phyloP scores from a whole-genome alignment of 1,140 invertebrate genomes.

The Drosophila nasuta region DNA sequence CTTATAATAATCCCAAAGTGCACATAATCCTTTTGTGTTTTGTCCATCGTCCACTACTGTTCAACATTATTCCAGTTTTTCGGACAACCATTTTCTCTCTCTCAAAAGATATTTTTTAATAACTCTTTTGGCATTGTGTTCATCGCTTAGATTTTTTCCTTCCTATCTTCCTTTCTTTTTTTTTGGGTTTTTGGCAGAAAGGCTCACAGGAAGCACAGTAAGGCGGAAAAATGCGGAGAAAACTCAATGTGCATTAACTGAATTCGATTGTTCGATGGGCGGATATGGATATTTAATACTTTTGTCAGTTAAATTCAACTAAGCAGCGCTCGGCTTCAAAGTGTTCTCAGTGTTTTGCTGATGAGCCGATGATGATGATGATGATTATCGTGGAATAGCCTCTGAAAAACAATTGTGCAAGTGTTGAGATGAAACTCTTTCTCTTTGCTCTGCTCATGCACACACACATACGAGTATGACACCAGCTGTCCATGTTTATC shows the following conservation, averaged over 20 bases:
- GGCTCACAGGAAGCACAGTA: conserved; percentile 35
- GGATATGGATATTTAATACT: conserved; percentile 81
- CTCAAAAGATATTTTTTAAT: conserved; percentile 58
- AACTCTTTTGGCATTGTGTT: conserved; percentile 62
- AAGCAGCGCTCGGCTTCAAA: conserved; percentile 12
- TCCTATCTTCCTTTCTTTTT: too few relatives aligned
- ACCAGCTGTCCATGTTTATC: conserved; percentile 66
- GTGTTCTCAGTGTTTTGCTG: neutral
- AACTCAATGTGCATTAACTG: conserved; percentile 47
- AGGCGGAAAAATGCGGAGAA: conserved; percentile 32
- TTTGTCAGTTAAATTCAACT: conserved; percentile 68
- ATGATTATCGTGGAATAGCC: conserved; percentile 48
- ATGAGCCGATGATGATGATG: neutral
- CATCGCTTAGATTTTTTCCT: neutral
- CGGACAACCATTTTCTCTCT: conserved; percentile 40
- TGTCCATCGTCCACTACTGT: conserved; percentile 37
- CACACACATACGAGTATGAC: conserved; percentile 30
- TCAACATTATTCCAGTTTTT: conserved; percentile 44
- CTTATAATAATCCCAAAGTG: conserved; percentile 78
- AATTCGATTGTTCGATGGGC: conserved; percentile 71
- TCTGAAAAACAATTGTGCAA: conserved; percentile 58
- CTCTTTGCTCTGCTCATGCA: neutral
- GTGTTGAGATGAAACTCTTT: conserved; percentile 15
- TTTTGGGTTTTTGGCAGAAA: conserved; percentile 27
- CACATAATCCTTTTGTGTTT: conserved; percentile 76